Percentiles rank a stretch among this genome's conserved stretches.
Evolutionary conservation across 2,113 vertebrate species (phyloP).

Genomic region (Thryonomys swinderianus): DNA sequence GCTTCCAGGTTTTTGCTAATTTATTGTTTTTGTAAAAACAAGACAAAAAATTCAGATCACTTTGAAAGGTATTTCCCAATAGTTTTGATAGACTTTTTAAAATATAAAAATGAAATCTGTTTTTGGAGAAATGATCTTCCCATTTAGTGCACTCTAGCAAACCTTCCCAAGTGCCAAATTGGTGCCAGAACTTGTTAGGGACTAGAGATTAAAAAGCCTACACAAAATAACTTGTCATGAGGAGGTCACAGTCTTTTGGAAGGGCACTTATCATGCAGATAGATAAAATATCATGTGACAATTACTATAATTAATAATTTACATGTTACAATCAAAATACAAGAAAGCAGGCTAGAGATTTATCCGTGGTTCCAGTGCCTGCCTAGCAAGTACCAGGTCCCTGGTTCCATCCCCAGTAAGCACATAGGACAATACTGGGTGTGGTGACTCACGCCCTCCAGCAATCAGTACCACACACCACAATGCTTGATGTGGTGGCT

Average conservation of each 20-base stretch:
- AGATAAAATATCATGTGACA: not conserved
- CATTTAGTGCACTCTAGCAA: not conserved
- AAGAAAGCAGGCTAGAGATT: not conserved
- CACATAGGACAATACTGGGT: too few relatives aligned
- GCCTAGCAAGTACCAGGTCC: too few relatives aligned
- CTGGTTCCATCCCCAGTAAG: too few relatives aligned
- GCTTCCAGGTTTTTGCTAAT: not conserved
- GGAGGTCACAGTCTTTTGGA: not conserved
- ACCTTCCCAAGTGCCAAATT: not conserved
- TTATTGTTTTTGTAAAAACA: not conserved
- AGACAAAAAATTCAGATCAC: not conserved
- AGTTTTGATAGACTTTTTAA: not conserved
- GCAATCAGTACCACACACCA: too few relatives aligned
- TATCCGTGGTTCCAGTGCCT: too few relatives aligned
- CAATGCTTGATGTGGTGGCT: too few relatives aligned
- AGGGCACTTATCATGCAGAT: not conserved
- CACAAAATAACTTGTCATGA: not conserved
- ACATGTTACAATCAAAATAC: not conserved
- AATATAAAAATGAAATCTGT: not conserved
- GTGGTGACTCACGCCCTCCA: too few relatives aligned
- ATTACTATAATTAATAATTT: not conserved
- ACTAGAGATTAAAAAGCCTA: not conserved
- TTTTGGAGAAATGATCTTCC: not conserved
- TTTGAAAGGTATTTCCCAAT: not conserved
- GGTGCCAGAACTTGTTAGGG: not conserved